Evolutionary conservation across 2,888 invertebrate genomes (phyloP).

Genomic region (Drosophila tripunctata): DNA sequence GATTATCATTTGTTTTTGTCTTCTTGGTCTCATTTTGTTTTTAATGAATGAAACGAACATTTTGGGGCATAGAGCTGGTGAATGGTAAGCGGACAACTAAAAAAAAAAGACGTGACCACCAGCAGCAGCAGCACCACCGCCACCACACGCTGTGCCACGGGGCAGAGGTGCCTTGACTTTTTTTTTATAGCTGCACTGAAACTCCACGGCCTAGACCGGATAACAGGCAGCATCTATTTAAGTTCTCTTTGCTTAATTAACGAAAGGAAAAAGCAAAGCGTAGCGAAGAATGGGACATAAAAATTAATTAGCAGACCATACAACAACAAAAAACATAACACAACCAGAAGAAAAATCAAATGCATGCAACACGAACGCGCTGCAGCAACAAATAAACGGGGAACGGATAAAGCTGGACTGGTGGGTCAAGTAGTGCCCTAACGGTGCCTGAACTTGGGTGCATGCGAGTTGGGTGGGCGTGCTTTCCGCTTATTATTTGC

Average conservation of each 20-base stretch:
- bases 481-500: slow-evolving; percentile 6
- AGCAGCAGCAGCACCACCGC: slow-evolving; percentile 45
- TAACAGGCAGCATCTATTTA: slow-evolving; percentile 48
- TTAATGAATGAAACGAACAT: slow-evolving; percentile 67
- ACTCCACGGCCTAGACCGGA: slow-evolving; percentile 42
- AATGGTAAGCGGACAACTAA: slow-evolving; percentile 2
- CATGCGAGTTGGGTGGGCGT: slow-evolving; percentile 35
- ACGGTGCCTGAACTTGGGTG: slow-evolving; percentile 16
- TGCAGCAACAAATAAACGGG: neutral
- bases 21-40: slow-evolving; percentile 22
- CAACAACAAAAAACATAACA: slow-evolving; percentile 12
- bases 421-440: neutral
- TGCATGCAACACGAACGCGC: slow-evolving; percentile 1
- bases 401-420: neutral
- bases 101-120: neutral
- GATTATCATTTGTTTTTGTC: slow-evolving; percentile 43
- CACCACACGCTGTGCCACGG: slow-evolving; percentile 59
- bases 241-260: slow-evolving; percentile 77
- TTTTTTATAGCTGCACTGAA: slow-evolving; percentile 12
- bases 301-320: slow-evolving; percentile 69
- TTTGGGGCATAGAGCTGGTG: slow-evolving; percentile 5
- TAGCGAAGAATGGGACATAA: slow-evolving; percentile 70
- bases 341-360: neutral
- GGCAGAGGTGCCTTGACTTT: slow-evolving; percentile 4
- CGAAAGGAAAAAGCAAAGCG: slow-evolving; percentile 65